A percentile compares a stretch with the other conserved stretches of the same genome.
Conservation (phyloP, 1,140 invertebrate genomes). For the Heterodera schachtii region DNA sequence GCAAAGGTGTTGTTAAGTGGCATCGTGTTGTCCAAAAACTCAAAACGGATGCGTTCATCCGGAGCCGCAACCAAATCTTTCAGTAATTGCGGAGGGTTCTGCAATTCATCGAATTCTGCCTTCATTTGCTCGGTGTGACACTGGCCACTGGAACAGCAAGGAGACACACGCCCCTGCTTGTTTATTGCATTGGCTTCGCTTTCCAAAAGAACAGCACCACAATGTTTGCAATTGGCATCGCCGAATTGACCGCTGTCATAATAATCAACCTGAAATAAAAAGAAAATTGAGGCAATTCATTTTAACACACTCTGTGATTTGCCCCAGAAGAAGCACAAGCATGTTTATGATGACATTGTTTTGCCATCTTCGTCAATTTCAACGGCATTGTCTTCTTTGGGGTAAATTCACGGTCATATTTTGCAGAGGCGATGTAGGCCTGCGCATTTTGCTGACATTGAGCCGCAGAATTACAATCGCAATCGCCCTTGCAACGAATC, state of each 20-base stretch:
- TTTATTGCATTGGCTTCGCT: background rate
- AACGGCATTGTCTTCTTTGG: background rate
- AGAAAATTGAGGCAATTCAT: too few species aligned
- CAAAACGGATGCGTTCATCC: background rate
- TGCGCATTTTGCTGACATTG: background rate
- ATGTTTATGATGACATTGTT: background rate
- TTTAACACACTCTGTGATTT: background rate
- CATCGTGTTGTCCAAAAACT: background rate
- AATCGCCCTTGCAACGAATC: background rate
- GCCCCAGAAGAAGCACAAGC: background rate
- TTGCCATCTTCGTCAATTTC: background rate
- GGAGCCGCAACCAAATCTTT: background rate
- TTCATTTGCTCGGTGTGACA: background rate
- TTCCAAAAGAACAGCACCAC: background rate
- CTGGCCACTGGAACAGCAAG: background rate
- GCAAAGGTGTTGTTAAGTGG: background rate
- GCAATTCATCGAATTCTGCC: background rate
- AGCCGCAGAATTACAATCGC: background rate
- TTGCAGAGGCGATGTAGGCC: background rate
- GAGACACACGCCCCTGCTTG: background rate
- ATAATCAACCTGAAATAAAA: background rate
- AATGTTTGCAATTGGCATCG: slow-evolving; percentile 7
- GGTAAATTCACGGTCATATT: background rate
- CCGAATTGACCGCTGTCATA: slow-evolving; percentile 16
- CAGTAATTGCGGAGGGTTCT: background rate